phyloP scores from a whole-genome alignment of 2,797 vertebrate genomes.

The Acrossocheilus fasciatus region DNA sequence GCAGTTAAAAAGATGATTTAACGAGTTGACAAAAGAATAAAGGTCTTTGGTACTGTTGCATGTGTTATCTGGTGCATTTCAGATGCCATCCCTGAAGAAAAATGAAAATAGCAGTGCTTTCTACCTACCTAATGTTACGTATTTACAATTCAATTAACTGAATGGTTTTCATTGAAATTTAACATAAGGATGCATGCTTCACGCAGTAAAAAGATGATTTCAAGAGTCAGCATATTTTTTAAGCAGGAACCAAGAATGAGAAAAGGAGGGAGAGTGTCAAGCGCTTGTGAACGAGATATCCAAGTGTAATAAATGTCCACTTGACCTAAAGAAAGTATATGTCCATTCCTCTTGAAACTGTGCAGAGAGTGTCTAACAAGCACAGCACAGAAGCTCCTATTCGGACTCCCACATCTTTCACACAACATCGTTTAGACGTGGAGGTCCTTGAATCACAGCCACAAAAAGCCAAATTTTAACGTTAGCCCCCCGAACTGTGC shows the following conservation, averaged over 20 bases:
- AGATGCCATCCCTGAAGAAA: background rate
- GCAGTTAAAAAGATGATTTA: too few relatives aligned
- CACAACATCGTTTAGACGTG: background rate
- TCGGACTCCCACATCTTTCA: background rate
- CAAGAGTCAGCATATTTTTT: background rate
- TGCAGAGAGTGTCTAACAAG: constrained; percentile 18
- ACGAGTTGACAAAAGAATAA: too few relatives aligned
- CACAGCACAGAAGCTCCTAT: background rate
- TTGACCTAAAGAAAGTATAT: constrained; percentile 22
- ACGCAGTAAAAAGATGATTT: background rate
- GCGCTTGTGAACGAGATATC: background rate
- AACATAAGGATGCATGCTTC: background rate
- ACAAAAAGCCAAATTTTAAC: background rate
- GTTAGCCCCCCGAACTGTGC: constrained; percentile 16
- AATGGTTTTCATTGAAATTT: background rate
- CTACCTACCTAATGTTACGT: background rate
- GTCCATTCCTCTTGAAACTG: background rate
- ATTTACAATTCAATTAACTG: background rate
- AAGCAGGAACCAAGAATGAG: background rate
- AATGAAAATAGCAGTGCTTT: background rate
- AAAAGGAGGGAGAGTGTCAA: background rate
- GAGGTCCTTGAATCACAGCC: background rate
- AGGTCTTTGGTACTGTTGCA: background rate
- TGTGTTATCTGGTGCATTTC: background rate
- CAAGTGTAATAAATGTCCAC: background rate